phyloP scores from a whole-genome alignment of 2,113 vertebrate species.

The Perognathus longimembris region DNA sequence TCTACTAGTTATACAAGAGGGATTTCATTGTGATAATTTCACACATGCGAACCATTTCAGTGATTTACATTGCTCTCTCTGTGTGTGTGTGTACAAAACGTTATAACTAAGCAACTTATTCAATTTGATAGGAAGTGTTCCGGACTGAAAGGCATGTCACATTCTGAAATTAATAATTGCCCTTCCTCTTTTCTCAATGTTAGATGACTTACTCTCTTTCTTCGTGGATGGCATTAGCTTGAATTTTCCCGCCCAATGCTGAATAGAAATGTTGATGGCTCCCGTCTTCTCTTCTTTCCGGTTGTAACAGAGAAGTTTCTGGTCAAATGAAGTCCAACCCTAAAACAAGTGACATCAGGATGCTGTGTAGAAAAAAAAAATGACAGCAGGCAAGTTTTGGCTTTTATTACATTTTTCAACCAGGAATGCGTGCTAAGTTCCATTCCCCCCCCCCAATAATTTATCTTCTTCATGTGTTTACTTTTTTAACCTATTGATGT shows the following conservation, averaged over 20 bases:
- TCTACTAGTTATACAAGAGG: no score
- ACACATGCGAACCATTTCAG: no score
- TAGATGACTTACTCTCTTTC: background rate
- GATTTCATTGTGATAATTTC: no score
- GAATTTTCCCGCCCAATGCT: background rate
- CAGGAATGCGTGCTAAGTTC: background rate
- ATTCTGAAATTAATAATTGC: slow-evolving; percentile 27
- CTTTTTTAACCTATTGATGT: background rate
- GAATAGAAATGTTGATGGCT: background rate
- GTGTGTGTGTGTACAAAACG: background rate
- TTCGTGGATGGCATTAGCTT: slow-evolving; percentile 1
- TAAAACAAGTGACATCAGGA: no score
- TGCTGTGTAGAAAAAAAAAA: no score
- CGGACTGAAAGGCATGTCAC: background rate
- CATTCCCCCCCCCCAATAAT: background rate
- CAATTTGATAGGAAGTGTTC: background rate
- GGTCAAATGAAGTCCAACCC: background rate
- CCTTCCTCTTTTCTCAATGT: slow-evolving; percentile 13
- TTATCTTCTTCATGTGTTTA: no score
- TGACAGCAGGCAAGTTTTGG: background rate
- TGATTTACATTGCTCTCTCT: no score
- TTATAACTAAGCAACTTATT: background rate
- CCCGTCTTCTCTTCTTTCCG: background rate
- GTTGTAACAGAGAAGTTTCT: background rate
- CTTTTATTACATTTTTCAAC: slow-evolving; percentile 27